Base-by-base conservation (phyloP, 2,888 invertebrate species). In the Creontiades dilutus region DNA sequence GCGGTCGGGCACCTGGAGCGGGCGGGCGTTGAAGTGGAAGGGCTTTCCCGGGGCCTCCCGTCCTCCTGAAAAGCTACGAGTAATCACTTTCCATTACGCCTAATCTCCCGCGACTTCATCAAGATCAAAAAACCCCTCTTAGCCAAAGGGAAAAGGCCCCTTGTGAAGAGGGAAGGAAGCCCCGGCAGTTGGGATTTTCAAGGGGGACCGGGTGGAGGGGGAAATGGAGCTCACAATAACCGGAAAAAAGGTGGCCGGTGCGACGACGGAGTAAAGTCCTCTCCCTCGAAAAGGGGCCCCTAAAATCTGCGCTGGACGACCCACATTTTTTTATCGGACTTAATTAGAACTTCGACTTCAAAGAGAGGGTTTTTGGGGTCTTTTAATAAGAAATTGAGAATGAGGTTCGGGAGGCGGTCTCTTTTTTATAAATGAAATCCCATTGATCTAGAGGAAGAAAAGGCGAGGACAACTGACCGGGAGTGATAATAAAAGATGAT, bases 81-180 rank as follows among this genome's bases (percentile, higher is more conserved):
- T 86, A 75, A 86, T 86, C 86, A 75, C 86, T 47, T 75, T 86
- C 86, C 86, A 86, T 86, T 86, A 75, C 86, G 47, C 86, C 76
- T 75, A 86, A 86, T 86, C 86, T 75, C 27, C 46, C 27, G 76
- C 86, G 86, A 86, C 86, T 86, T 86, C 86, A 86, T 86, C 86
- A 86, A 86, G 68, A 86, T 86, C 86, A 86, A 86, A 68, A 86
- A 86, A 85, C 52, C 57, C 85, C 85, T 61, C 28, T 2, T 19
- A 46, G 19, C 19, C 11, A 55, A 85, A 61, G 55, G 55, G 19
- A 82, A 82, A 82, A 19, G 23, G 27, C n/a, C 12, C 27, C 19
- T 48, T 81, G 47, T 48, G 52, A 52, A 52, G 84, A 84, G 84
- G 47, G 27, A 19, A 13, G 23, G 52, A 82, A 82, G 82, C 48